These are phyloP conservation scores for Stomatorhinus ivindoensis DNA, from an alignment of 2,113 vertebrate genomes.

Conservation along the genomic window DNA sequence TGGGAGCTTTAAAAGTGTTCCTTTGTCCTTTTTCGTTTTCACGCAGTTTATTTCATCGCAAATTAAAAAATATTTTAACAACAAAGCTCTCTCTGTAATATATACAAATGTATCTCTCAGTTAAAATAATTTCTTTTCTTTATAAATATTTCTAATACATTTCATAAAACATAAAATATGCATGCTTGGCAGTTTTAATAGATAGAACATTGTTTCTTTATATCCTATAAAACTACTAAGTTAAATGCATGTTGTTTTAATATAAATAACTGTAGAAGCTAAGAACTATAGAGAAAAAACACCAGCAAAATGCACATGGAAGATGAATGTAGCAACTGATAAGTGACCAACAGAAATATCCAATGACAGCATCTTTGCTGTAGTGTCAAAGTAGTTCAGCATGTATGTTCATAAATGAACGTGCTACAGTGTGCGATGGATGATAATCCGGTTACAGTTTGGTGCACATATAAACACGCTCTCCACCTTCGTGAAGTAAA, in stretches of 20 bases:
- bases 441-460: slow-evolving; percentile 59
- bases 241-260: slow-evolving; percentile 60
- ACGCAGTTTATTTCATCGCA: slow-evolving; percentile 59
- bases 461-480: slow-evolving; percentile 65
- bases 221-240: slow-evolving; percentile 66
- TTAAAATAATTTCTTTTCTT: slow-evolving; percentile 52
- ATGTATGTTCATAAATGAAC: slow-evolving; percentile 42
- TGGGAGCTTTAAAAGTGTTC: slow-evolving; percentile 67
- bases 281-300: slow-evolving; percentile 62
- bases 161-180: slow-evolving; percentile 69
- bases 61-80: slow-evolving; percentile 44
- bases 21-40: slow-evolving; percentile 63
- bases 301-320: slow-evolving; percentile 28
- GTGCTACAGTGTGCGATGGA: slow-evolving; percentile 62
- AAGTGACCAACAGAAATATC: slow-evolving; percentile 59
- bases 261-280: slow-evolving; percentile 71
- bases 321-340: slow-evolving; percentile 27
- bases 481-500: slow-evolving; percentile 36
- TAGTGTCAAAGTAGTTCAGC: slow-evolving; percentile 68
- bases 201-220: slow-evolving; percentile 30
- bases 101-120: slow-evolving; percentile 62
- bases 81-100: slow-evolving; percentile 51
- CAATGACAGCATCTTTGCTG: slow-evolving; percentile 67
- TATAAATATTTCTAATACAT: slow-evolving; percentile 64
- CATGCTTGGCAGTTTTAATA: slow-evolving; percentile 80